Base-by-base conservation (phyloP, 2,888 invertebrate species). In the Hypomecis atomaria region DNA sequence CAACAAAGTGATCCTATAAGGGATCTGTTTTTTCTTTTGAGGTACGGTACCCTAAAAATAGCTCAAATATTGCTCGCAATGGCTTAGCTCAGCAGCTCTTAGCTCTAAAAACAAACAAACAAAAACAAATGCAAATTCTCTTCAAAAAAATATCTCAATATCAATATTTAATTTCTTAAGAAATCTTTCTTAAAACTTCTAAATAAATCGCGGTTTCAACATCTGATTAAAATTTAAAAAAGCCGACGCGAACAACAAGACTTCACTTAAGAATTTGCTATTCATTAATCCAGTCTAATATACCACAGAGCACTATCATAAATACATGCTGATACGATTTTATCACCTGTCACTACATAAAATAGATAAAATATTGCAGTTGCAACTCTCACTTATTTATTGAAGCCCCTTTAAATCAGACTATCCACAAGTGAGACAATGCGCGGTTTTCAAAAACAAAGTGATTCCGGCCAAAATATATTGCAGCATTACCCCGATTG, bases 391-490 rank as follows among this genome's bases (percentile, higher is more conserved):
- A 33, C 42, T 47, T 58, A 11, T n/a, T 36, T 48, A 40, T 58
- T 23, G 13, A 52, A 53, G 56, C 33, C 58, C 11, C 59, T 45
- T 45, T 47, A 44, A 48, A 59, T 38, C 53, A 53, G 57, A 59
- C 37, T 10, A 38, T 45, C 38, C 13, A 53, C 33, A 38, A 64
- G 63, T 44, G 13, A 59, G 34, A 64, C 59, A 64, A 65, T 60
- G 52, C 44, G 42, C 6, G 23, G 43, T 36, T 6, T 37, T 42
- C 60, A 56, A 57, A 71, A 75, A 77, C 71, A 75, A 74, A 72
- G 74, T 68, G 56, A 76, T 75, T 73, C 49, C 55, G 57, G 59
- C 52, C 65, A 58, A 69, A 74, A 75, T 71, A 74, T 75, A 75
- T 74, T 75, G 75, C 74, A 74, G 54, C 59, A 67, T 67, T 72